These are phyloP conservation scores for Blastobasis lacticolella DNA, from an alignment of 2,888 invertebrate species.

Conservation along the genomic window DNA sequence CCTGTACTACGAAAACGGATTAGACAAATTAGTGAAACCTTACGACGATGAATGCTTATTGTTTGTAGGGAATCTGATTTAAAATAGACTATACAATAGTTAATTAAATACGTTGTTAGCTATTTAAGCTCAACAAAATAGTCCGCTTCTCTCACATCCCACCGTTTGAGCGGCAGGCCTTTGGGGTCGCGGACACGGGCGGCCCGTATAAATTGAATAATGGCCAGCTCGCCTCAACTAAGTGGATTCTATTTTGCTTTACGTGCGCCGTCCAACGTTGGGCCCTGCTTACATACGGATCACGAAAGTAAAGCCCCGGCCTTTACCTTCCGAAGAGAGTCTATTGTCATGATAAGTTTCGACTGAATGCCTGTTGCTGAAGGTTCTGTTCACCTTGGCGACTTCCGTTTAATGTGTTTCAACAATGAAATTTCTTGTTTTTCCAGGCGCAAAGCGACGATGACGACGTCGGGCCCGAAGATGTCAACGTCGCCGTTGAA, in stretches of 20 bases:
- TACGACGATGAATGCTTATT: background rate
- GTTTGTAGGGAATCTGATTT: background rate
- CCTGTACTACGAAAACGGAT: no score
- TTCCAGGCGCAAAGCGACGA: slow-evolving; percentile 97
- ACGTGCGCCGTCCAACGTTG: slow-evolving; percentile 35
- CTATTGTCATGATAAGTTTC: slow-evolving; percentile 3
- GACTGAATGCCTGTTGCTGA: slow-evolving; percentile 1
- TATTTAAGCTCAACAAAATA: slow-evolving; percentile 2
- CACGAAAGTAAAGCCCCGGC: slow-evolving; percentile 20
- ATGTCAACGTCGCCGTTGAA: slow-evolving; percentile 96
- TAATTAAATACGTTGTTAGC: slow-evolving; percentile 1
- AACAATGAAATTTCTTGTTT: slow-evolving; percentile 15
- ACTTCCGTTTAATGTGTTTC: background rate
- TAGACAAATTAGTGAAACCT: no score
- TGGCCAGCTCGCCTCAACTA: slow-evolving; percentile 49
- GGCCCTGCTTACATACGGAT: slow-evolving; percentile 27
- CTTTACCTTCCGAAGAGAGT: slow-evolving; percentile 15
- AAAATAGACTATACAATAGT: background rate
- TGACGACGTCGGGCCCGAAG: slow-evolving; percentile 95
- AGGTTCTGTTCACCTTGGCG: slow-evolving; percentile 6
- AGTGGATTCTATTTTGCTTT: slow-evolving; percentile 60
- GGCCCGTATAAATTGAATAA: slow-evolving; percentile 61
- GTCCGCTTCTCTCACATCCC: slow-evolving; percentile 2
- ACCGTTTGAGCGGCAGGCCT: slow-evolving; percentile 17
- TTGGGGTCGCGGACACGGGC: slow-evolving; percentile 34